Evolutionary conservation across 2,797 vertebrate species (phyloP), one percentile per base, ranked within the genome.

Genomic region (Esox masquinongy): DNA sequence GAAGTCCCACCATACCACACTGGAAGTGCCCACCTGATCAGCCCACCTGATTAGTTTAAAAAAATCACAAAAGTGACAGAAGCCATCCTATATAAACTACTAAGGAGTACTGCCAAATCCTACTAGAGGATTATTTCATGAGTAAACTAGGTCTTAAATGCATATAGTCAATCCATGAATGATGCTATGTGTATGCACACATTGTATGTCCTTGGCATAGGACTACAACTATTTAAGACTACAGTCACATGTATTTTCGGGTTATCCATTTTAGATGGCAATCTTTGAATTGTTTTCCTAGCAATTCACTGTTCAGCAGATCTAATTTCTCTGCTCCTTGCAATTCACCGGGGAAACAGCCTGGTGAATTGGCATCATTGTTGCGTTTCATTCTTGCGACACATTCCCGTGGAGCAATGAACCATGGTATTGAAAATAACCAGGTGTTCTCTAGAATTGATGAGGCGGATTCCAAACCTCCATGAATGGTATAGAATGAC

Each of bases 351-450:
- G 9, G 61, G 81, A 86, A 80, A 84, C 64, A 79, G 83, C 75
- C 34, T 68, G n/a, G 50, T 11, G 76, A 78, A 77, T 80, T 83
- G 66, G 73, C 69, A 76, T 73, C 74, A 66, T 26, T 72, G 77
- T 75, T 82, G 68, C 68, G 78, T 77, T 82, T 79, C 80, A 78
- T 61, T 76, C 74, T 78, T 84, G 79, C 47, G 16, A 51, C 36
- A n/a, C 22, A 39, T 83, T 80, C 75, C 34, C 15, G 36, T 24
- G 71, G 80, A 66, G 51, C 47, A 0, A 56, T 80, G 84, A 80
- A 85, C 70, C 66, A 50, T 64, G 72, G 71, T 59, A 80, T 82
- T 84, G 84, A 80, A 79, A 80, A 88, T 73, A 77, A 68, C 31
- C 70, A 77, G 80, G 74, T 66, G 74, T 76, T 82, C 73, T 31